Percentiles rank a stretch among this genome's conserved stretches.
Conservation (phyloP, 2,797 vertebrate species). For the Sebastes oblongus region DNA sequence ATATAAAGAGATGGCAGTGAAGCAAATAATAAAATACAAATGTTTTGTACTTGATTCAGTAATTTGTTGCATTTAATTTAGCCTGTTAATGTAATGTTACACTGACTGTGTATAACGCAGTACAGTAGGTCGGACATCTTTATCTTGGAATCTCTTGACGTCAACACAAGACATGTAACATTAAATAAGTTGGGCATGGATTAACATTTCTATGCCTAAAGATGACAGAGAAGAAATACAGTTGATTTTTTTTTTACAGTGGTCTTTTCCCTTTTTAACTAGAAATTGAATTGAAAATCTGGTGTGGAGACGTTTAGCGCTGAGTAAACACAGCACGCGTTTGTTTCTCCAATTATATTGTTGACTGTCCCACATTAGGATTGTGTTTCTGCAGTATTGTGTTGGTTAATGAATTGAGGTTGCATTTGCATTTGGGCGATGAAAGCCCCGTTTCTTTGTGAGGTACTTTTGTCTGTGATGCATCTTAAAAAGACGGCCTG, state of each 20-base stretch:
- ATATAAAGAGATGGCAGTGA: not conserved
- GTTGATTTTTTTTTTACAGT: not conserved
- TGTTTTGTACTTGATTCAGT: not conserved
- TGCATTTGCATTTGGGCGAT: not conserved
- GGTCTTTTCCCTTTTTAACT: not conserved
- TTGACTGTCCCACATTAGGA: not conserved
- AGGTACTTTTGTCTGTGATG: slow-evolving; percentile 17
- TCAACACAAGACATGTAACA: not conserved
- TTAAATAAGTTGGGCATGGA: not conserved
- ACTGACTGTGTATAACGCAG: not conserved
- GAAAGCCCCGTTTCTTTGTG: slow-evolving; percentile 5
- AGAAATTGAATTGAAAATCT: not conserved
- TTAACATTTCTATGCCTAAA: not conserved
- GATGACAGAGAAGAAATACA: not conserved
- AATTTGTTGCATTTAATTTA: not conserved
- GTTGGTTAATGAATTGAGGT: not conserved
- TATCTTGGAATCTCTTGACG: not conserved
- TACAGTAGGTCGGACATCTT: not conserved
- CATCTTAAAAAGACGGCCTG: slow-evolving; percentile 7
- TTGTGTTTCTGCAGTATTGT: not conserved
- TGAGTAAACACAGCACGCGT: too few relatives aligned
- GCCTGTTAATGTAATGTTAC: not conserved
- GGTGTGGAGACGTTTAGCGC: too few relatives aligned
- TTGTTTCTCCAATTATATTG: not conserved
- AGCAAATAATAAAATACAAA: not conserved